These are phyloP conservation scores for Cathartes aura DNA, from an alignment of 2,113 vertebrate species.

Conservation along the genomic window DNA sequence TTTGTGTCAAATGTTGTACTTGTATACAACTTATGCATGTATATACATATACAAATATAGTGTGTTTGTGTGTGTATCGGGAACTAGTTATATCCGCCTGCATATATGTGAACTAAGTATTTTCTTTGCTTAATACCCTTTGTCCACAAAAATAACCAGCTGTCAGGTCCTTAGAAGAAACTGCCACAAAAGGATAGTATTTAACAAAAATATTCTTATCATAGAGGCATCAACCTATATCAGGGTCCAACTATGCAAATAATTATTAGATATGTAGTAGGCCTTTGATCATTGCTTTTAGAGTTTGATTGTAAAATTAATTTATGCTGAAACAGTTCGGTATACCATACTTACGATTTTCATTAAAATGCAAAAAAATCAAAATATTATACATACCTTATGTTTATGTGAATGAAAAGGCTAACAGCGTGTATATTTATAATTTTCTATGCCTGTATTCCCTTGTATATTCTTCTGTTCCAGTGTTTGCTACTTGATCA, in stretches of 20 bases:
- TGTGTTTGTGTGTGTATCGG: background rate
- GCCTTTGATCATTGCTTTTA: background rate
- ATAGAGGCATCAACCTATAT: background rate
- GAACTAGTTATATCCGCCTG: background rate
- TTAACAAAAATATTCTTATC: background rate
- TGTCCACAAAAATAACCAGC: background rate
- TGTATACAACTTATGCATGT: background rate
- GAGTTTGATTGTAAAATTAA: background rate
- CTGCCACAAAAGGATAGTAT: background rate
- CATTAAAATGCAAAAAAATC: background rate
- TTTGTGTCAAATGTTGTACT: background rate
- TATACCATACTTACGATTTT: background rate
- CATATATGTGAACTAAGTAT: background rate
- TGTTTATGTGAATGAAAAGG: background rate
- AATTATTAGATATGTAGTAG: background rate
- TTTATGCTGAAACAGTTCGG: background rate
- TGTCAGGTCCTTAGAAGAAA: background rate
- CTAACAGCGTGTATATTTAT: background rate
- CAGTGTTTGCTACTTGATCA: background rate
- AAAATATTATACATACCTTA: background rate
- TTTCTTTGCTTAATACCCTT: background rate
- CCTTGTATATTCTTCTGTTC: background rate
- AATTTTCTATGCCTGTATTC: background rate
- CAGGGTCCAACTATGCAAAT: background rate
- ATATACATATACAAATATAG: background rate